Base-by-base conservation (phyloP, 2,888 invertebrate genomes). In the Meiosimyza decipiens region DNA sequence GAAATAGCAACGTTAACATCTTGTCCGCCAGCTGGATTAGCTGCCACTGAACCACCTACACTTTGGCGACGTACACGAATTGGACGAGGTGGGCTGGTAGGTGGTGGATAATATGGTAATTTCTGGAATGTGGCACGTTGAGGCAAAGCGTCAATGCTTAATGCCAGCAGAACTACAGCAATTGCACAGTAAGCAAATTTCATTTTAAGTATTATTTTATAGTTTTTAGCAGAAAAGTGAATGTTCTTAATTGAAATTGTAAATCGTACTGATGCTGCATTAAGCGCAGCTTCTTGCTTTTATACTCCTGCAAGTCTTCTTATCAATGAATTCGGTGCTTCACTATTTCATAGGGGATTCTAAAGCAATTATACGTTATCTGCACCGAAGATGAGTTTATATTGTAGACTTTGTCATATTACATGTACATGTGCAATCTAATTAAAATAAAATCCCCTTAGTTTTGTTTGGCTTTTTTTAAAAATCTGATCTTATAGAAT, bases 11-110 rank as follows among this genome's bases (percentile, higher is more conserved):
- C 0, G 0, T 79, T 78, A 2, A 82, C 84, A 79, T 84, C 80
- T 0, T 80, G 64, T 0, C 84, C 84, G 6, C 84, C 84, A 28
- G 78, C 78, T 0, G 84, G 84, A 76, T 82, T 81, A 1, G 80
- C 80, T 7, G 78, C 28, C 57, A 82, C 3, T 5, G 80, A 77
- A 1, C 84, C 83, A 79, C 81, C 81, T 13, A 83, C 47, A 0
- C 75, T 79, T 13, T 81, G 81, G 59, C 83, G 80, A 2, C 82
- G 77, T 1, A 78, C 75, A 18, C 82, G 76, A 6, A 76, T 77
- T 16, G 71, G 71, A 0, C 68, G 73, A 13, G 76, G 75, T 1
- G 50, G 70, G 2, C 59, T 28, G 0, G 73, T 75, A 0, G 77
- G 78, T 12, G 28, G 70, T 13, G 78, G 80, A 74, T 81, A 74